These are phyloP conservation scores for Erannis defoliaria DNA, from an alignment of 2,888 invertebrate genomes.

Conservation along the genomic window DNA sequence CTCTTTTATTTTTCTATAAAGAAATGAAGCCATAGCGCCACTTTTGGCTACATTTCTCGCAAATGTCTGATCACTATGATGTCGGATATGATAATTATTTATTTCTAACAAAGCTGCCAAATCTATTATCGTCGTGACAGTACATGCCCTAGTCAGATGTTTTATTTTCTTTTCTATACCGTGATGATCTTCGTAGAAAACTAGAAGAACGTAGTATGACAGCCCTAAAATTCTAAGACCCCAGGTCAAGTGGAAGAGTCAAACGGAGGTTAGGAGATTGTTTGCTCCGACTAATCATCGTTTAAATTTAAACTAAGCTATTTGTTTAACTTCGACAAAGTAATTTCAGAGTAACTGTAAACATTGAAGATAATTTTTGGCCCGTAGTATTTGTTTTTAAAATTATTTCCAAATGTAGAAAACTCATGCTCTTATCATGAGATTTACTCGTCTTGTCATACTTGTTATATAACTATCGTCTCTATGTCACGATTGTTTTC, in stretches of 20 bases:
- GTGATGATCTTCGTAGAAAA: not conserved
- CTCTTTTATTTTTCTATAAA: no score
- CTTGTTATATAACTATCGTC: not conserved
- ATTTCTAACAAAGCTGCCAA: no score
- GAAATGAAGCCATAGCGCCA: no score
- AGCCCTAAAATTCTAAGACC: constrained; percentile 50
- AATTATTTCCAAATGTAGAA: constrained; percentile 11
- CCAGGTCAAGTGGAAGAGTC: constrained; percentile 58
- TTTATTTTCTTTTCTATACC: no score
- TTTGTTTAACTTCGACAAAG: constrained; percentile 60
- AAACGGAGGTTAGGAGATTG: constrained; percentile 67
- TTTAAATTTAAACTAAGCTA: constrained; percentile 64
- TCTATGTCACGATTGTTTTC: not conserved
- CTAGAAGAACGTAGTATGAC: constrained; percentile 11
- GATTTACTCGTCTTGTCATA: constrained; percentile 4
- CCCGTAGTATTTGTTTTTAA: constrained; percentile 4
- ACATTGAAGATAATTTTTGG: constrained; percentile 35
- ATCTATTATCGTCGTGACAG: no score
- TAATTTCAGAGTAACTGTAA: constrained; percentile 63
- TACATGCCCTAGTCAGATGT: no score
- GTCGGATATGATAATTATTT: no score
- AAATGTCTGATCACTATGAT: no score
- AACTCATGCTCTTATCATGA: constrained; percentile 1
- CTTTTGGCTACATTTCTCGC: not conserved
- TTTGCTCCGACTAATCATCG: constrained; percentile 66